phyloP scores from a whole-genome alignment of 2,888 invertebrate species.

The Hirtodrosophila confusa region DNA sequence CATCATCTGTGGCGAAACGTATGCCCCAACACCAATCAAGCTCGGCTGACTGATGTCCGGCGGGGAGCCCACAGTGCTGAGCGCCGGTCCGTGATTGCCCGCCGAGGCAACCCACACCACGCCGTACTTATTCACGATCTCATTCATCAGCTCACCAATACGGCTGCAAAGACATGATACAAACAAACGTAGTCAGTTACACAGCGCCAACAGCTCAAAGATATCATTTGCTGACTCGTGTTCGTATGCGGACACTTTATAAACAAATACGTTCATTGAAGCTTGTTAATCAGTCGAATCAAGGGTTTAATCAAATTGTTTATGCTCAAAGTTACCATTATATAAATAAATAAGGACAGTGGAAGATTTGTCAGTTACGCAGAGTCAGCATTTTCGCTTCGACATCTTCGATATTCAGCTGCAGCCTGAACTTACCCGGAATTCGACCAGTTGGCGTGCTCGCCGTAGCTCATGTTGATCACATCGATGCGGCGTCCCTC shows the following conservation, averaged over 20 bases:
- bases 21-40: constrained; percentile 97
- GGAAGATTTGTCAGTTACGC: not conserved
- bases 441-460: constrained; percentile 96
- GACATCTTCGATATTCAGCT: no score
- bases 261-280: no score
- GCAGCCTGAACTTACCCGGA: constrained; percentile 88
- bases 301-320: no score
- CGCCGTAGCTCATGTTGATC: constrained; percentile 99
- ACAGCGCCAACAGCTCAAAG: no score
- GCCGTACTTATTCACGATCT: constrained; percentile 95
- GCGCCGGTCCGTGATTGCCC: constrained; percentile 91
- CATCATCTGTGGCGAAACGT: constrained; percentile 99
- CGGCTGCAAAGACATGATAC: constrained; percentile 86
- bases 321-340: no score
- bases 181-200: not conserved
- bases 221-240: not conserved
- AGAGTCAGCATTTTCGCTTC: no score
- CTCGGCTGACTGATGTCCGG: constrained; percentile 93
- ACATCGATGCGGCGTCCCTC: constrained; percentile 89
- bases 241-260: no score
- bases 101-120: constrained; percentile 97
- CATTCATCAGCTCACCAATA: constrained; percentile 92
- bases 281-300: no score
- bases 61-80: constrained; percentile 96
- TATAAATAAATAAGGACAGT: no score